phyloP scores from a whole-genome alignment of 2,888 invertebrate genomes.

The Sinopyrophorus schimmeli region DNA sequence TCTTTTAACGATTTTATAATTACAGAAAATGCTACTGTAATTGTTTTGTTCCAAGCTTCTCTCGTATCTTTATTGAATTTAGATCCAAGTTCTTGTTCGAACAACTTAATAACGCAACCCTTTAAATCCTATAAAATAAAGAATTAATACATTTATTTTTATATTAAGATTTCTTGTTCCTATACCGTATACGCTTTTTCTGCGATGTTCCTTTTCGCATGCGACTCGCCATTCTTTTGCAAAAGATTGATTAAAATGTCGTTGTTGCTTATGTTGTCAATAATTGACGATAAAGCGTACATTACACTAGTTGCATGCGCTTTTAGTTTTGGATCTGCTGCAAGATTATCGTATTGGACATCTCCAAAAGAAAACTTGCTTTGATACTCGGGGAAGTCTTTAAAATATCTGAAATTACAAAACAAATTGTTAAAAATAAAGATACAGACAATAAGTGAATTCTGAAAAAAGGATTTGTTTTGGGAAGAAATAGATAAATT shows the following conservation, averaged over 20 bases:
- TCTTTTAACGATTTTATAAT: constrained; percentile 40
- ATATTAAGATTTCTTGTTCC: neutral
- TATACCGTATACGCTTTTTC: constrained; percentile 35
- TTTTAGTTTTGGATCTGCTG: constrained; percentile 56
- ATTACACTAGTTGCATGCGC: constrained; percentile 59
- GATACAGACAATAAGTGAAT: constrained; percentile 55
- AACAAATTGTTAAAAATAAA: no score
- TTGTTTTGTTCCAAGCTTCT: constrained; percentile 56
- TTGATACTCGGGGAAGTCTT: constrained; percentile 57
- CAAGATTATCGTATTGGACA: constrained; percentile 53
- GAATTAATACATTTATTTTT: neutral
- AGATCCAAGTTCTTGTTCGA: constrained; percentile 53
- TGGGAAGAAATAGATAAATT: no score
- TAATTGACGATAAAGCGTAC: constrained; percentile 55
- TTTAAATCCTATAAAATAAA: constrained; percentile 53
- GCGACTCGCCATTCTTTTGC: constrained; percentile 56
- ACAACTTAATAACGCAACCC: constrained; percentile 50
- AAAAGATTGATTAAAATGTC: constrained; percentile 57
- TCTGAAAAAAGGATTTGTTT: no score
- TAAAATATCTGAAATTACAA: constrained; percentile 55
- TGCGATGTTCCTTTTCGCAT: constrained; percentile 39
- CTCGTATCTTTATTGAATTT: constrained; percentile 52
- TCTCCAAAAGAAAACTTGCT: constrained; percentile 57
- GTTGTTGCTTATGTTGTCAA: constrained; percentile 58
- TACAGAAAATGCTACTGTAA: constrained; percentile 48